Conservation (phyloP, 2,888 invertebrate genomes). For the Rotaria macrura region DNA sequence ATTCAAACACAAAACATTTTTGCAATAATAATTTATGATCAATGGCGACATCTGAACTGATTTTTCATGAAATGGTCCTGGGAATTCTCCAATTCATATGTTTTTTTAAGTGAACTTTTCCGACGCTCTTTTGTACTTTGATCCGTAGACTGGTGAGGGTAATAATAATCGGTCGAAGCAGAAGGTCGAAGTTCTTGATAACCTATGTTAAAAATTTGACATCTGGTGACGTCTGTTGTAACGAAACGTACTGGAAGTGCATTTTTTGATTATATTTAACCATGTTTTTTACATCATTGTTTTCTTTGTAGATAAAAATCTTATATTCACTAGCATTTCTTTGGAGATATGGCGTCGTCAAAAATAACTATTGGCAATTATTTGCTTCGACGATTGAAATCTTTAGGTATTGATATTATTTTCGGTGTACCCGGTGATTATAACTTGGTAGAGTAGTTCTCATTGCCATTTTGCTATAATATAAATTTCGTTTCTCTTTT, state of each 20-base stretch:
- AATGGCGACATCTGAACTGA: background rate
- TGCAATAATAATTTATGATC: no score
- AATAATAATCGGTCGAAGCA: no score
- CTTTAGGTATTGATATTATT: background rate
- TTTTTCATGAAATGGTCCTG: background rate
- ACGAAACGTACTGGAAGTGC: no score
- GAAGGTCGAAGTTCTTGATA: no score
- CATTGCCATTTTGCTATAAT: background rate
- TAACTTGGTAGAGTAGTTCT: background rate
- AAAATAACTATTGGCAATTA: background rate
- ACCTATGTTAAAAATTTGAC: no score
- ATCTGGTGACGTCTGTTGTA: no score
- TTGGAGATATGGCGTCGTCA: background rate
- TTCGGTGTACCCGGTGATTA: constrained; percentile 3
- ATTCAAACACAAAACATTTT: no score
- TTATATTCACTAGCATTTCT: background rate
- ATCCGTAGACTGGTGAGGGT: no score
- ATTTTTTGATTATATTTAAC: no score
- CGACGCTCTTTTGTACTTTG: background rate
- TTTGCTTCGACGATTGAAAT: constrained; percentile 8
- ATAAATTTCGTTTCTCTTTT: no score
- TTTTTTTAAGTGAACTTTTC: background rate
- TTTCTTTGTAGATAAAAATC: background rate
- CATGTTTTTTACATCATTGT: background rate
- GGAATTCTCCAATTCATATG: background rate